Evolutionary conservation across 2,113 vertebrate species (phyloP).

Genomic region (Salvelinus fontinalis): DNA sequence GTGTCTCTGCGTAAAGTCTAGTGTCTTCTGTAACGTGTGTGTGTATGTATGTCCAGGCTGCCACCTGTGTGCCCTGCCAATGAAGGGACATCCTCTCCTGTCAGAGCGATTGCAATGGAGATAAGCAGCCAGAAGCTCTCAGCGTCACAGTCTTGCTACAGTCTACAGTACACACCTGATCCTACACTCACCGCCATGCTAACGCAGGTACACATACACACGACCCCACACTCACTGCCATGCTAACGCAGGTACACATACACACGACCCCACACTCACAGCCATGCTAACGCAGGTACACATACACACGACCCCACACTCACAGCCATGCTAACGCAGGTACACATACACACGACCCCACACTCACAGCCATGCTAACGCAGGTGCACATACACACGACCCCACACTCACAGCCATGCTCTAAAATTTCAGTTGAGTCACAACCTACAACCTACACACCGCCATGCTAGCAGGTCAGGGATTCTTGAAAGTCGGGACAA

Average conservation of each 20-base stretch:
- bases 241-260: conserved; percentile 71
- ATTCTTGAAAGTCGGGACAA: too few species aligned
- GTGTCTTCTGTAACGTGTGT: not conserved
- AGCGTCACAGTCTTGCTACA: conserved; percentile 59
- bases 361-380: conserved; percentile 71
- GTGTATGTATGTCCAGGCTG: conserved; percentile 43
- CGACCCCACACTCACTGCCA: conserved; percentile 67
- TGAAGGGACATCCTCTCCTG: conserved; percentile 36
- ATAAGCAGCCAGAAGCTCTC: conserved; percentile 20
- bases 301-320: not conserved
- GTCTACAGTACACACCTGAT: conserved; percentile 60
- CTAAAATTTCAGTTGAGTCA: not conserved
- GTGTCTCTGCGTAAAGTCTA: not conserved
- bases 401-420: not conserved
- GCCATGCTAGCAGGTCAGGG: too few species aligned
- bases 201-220: conserved; percentile 64
- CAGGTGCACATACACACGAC: conserved; percentile 53
- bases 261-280: conserved; percentile 63
- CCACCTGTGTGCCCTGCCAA: conserved; percentile 59
- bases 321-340: conserved; percentile 71
- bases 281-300: conserved; percentile 74
- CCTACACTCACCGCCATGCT: conserved; percentile 69
- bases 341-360: conserved; percentile 61
- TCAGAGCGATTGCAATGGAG: conserved; percentile 44
- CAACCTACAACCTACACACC: too few species aligned